Base-by-base conservation (phyloP, 2,888 invertebrate genomes). In the Dimorphilus gyrociliatus region DNA sequence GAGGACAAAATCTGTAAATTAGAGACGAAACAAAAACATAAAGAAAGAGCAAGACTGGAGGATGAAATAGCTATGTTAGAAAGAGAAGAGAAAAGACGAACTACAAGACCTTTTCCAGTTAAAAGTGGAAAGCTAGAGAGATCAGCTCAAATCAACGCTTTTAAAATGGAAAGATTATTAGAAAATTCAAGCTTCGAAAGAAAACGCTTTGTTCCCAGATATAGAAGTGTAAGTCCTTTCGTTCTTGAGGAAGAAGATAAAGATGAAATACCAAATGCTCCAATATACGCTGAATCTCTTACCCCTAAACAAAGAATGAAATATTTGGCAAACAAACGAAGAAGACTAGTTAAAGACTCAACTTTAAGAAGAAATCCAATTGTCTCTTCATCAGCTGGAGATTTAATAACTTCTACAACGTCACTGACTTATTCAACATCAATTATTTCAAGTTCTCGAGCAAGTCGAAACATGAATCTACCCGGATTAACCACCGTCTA, bases 141-240 rank as follows among this genome's bases (percentile, higher is more conserved):
- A 25, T 43, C 45, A 15, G 50, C 53, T 15, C 46, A 50, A 29
- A 43, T 55, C 17, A 53, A 58, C 36, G 49, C 53, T 4, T 58
- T 58, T 37, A 53, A 45, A 32, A 35, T 51, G 6, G 58, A 58
- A 39, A 41, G 55, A 27, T 30, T 43, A 34, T 32, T 50, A 29
- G 53, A 54, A 31, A 44, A 50, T 25, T 41, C 42, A 30, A 41
- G 41, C 16, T 42, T 46, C 38, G 42, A 42, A 21, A 40, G 44
- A 28, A 38, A n/a, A n/a, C n/a, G n/a, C n/a, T n/a, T n/a, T n/a
- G n/a, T n/a, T n/a, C n/a, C n/a, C n/a, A n/a, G n/a, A n/a, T n/a
- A 42, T 4, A 32, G 28, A 25, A 36, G 40, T 4, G n/a, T n/a
- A n/a, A n/a, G n/a, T n/a, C n/a, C n/a, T n/a, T n/a, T n/a, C n/a